Evolutionary conservation across 2,888 invertebrate genomes (phyloP), one percentile per base, ranked within the genome.

Genomic region (Lissonota sp.): DNA sequence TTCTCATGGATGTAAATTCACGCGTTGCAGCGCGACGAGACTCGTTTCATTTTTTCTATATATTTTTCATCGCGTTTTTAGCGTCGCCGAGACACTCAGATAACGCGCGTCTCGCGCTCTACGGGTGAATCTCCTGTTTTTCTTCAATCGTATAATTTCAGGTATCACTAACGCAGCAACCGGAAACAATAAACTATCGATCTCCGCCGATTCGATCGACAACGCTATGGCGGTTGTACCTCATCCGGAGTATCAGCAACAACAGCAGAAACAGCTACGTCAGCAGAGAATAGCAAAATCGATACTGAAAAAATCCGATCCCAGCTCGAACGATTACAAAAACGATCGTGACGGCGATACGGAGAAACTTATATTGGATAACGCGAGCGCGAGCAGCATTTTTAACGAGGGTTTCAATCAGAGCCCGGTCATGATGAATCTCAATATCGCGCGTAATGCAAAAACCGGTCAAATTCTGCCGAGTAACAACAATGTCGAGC

Each of bases 291-390:
- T 95, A 86, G 96, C 96, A 78, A 96, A 96, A 91, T 96, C 96
- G 84, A 96, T 97, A 89, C 93, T 96, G 86, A 96, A 96, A 93
- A 96, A 96, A 92, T 95, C 96, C 64, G 95, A 96, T 87, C 93
- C 95, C 89, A 93, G 94, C 86, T 93, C 93, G 83, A 93, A 93
- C 85, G 90, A 93, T 51, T 92, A 91, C 82, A 92, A 92, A 82
- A 89, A 91, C 66, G 79, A 93, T 40, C 92, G 93, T 79, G 96
- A 97, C 92, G 96, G 96, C 75, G 96, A 97, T 92, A 96, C 95
- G 87, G 96, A 96, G 93, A 95, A 96, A 84, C 94, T 96, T 64
- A 95, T 96, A 87, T 94, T 95, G 60, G 95, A 95, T 90, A 95
- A 94, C 87, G 93, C 94, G 87, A 95, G 95, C 66, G 93, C 93